Conservation (phyloP, 1,140 invertebrate species). For the Portunus trituberculatus region DNA sequence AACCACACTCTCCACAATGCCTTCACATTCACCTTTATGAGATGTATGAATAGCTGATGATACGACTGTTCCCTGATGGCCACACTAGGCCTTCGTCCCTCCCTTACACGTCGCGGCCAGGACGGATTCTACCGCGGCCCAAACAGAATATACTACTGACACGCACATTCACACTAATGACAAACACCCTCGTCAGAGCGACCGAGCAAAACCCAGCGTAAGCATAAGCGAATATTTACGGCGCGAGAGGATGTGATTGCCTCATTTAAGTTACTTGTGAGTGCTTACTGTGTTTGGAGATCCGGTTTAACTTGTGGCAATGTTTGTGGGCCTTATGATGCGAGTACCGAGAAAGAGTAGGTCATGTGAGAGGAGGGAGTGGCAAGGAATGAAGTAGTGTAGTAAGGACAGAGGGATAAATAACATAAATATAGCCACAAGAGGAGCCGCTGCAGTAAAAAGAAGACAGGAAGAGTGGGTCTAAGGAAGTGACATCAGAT, state of each 20-base stretch:
- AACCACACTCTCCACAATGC: too few relatives aligned
- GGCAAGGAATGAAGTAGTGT: neutral
- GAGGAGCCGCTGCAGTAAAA: neutral
- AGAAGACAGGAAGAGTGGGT: neutral
- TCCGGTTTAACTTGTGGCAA: neutral
- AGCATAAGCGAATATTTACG: neutral
- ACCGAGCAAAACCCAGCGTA: neutral
- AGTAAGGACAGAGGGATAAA: neutral
- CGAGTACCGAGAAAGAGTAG: neutral
- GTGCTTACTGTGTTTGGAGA: neutral
- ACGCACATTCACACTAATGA: constrained; percentile 10
- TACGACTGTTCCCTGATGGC: too few relatives aligned
- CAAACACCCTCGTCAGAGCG: neutral
- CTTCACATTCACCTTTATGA: too few relatives aligned
- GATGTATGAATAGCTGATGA: too few relatives aligned
- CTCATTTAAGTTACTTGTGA: neutral
- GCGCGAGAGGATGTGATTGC: neutral
- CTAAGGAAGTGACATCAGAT: too few relatives aligned
- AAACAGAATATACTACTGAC: neutral
- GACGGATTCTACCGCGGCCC: neutral
- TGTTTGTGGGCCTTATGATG: neutral
- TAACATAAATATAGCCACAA: neutral
- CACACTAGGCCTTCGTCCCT: too few relatives aligned
- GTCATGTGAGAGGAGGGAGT: neutral
- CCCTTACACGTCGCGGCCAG: too few relatives aligned